A percentile compares a stretch with the other conserved stretches of the same genome.
These are phyloP conservation scores for Andrena dorsata DNA, from an alignment of 2,888 invertebrate genomes.

Conservation along the genomic window DNA sequence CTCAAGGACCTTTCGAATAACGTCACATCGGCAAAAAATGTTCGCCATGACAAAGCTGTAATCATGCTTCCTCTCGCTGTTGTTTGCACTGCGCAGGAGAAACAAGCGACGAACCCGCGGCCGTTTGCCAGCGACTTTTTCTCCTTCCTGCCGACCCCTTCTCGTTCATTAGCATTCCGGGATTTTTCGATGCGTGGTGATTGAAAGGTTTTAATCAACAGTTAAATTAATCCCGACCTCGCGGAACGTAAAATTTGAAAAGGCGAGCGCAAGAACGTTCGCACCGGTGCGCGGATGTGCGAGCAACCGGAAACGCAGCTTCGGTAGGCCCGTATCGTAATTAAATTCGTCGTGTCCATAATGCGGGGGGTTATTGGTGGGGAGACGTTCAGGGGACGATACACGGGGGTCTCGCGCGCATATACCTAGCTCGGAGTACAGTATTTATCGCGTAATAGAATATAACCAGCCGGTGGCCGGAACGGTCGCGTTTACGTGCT, in stretches of 20 bases:
- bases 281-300: not conserved
- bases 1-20: slow-evolving; percentile 72
- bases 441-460: slow-evolving; percentile 83
- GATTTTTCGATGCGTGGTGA: slow-evolving; percentile 21
- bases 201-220: slow-evolving; percentile 39
- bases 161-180: slow-evolving; percentile 27
- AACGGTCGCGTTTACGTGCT: slow-evolving; percentile 79
- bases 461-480: slow-evolving; percentile 75
- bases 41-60: slow-evolving; percentile 60
- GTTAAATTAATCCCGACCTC: slow-evolving; percentile 43
- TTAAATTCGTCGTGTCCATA: slow-evolving; percentile 64
- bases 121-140: not conserved
- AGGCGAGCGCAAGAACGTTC: not conserved
- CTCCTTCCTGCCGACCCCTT: not conserved
- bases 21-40: slow-evolving; percentile 69
- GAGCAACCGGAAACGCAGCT: slow-evolving; percentile 41
- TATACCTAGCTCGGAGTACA: slow-evolving; percentile 68
- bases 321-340: slow-evolving; percentile 49
- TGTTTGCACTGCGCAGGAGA: slow-evolving; percentile 43
- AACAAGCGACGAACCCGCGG: not conserved
- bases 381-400: slow-evolving; percentile 6
- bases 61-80: slow-evolving; percentile 51
- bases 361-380: slow-evolving; percentile 6
- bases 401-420: slow-evolving; percentile 18
- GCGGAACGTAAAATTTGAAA: slow-evolving; percentile 29